These are phyloP conservation scores for Madoqua kirkii DNA, from an alignment of 2,113 vertebrate genomes.

Conservation along the genomic window DNA sequence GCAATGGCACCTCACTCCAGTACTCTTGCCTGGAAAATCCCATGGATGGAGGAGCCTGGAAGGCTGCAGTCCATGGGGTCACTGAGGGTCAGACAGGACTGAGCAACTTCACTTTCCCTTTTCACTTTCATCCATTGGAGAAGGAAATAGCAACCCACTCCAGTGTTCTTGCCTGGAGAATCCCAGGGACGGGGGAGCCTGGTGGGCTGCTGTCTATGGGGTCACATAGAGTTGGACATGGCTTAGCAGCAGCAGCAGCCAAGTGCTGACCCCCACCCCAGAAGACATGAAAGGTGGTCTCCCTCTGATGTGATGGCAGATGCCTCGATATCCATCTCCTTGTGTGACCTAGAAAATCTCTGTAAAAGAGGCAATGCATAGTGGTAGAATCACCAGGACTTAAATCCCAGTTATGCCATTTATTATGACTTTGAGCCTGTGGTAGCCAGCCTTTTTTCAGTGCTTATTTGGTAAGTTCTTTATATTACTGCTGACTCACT, in stretches of 20 bases:
- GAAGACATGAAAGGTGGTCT: background rate
- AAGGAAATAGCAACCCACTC: no score
- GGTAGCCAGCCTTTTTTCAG: background rate
- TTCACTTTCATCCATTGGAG: no score
- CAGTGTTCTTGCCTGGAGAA: no score
- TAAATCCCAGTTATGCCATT: background rate
- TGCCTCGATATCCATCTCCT: background rate
- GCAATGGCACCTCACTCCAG: no score
- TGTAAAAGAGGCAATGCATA: background rate
- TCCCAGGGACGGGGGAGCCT: background rate
- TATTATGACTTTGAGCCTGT: background rate
- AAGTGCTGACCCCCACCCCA: background rate
- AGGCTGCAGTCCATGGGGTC: no score
- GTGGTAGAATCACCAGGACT: background rate
- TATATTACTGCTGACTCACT: background rate
- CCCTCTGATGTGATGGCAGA: background rate
- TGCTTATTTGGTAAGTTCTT: background rate
- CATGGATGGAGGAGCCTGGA: no score
- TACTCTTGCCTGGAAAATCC: no score
- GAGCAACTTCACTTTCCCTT: no score
- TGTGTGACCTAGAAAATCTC: background rate
- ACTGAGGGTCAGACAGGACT: no score
- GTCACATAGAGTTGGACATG: accelerated
- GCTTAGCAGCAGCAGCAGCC: background rate
- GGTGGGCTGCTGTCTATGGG: background rate